phyloP scores from a whole-genome alignment of 2,888 invertebrate species.

The Sinohyriopsis cumingii region DNA sequence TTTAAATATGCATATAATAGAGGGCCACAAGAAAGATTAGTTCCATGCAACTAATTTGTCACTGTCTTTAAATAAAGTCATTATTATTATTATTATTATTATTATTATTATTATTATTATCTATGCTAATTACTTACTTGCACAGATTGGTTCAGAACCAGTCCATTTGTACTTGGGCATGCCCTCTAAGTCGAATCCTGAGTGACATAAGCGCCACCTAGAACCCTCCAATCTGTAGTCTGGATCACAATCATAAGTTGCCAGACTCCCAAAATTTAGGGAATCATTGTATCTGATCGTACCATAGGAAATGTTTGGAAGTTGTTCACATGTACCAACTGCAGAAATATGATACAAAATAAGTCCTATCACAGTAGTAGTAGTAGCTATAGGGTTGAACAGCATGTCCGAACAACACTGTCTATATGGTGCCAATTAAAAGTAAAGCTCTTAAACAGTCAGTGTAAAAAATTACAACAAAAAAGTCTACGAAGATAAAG shows the following conservation, averaged over 20 bases:
- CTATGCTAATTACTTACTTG: conserved; percentile 28
- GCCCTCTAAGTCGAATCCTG: conserved; percentile 7
- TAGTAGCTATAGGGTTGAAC: neutral
- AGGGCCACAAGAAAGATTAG: too few species aligned
- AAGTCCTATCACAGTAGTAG: conserved; percentile 1
- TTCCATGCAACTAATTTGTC: too few species aligned
- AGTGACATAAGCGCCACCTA: conserved; percentile 33
- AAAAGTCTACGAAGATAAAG: too few species aligned
- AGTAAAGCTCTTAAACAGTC: neutral
- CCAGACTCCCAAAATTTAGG: conserved; percentile 38
- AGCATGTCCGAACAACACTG: neutral
- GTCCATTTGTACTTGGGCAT: conserved; percentile 39
- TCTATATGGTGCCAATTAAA: neutral
- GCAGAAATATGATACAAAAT: conserved; percentile 6
- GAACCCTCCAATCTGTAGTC: conserved; percentile 45
- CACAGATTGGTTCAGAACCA: conserved; percentile 46
- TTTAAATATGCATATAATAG: too few species aligned
- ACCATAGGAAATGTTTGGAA: conserved; percentile 40
- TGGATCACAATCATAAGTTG: conserved; percentile 45
- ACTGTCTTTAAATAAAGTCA: too few species aligned
- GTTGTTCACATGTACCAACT: conserved; percentile 37
- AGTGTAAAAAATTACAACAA: too few species aligned
- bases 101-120: too few species aligned
- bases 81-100: too few species aligned
- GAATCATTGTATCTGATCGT: conserved; percentile 23